A percentile compares a stretch with the other conserved stretches of the same genome.
Conservation (phyloP, 2,113 vertebrate genomes). For the Mus pahari region DNA sequence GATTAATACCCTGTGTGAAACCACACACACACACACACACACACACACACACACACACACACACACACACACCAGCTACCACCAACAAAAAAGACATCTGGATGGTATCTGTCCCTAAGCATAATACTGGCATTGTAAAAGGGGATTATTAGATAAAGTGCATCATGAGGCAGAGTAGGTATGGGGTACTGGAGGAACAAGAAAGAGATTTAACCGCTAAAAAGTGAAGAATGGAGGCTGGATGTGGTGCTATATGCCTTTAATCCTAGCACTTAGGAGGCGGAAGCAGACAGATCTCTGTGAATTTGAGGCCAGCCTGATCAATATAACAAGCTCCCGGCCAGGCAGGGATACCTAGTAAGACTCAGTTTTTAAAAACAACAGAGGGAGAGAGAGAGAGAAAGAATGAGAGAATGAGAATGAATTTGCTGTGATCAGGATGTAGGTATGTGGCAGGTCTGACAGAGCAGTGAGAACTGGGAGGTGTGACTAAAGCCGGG, state of each 20-base stretch:
- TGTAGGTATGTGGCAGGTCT: background rate
- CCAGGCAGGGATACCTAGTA: background rate
- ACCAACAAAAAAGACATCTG: background rate
- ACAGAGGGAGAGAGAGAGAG: background rate
- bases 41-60: no score
- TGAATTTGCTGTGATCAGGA: background rate
- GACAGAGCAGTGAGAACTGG: background rate
- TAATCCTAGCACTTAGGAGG: background rate
- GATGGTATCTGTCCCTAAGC: background rate
- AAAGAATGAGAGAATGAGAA: background rate
- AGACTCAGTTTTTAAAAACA: background rate
- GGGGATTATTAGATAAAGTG: background rate
- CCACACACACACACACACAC: background rate
- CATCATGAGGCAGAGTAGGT: background rate
- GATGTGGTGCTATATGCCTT: accelerated
- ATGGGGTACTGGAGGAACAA: background rate
- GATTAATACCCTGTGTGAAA: background rate
- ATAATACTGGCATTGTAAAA: background rate
- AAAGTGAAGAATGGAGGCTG: background rate
- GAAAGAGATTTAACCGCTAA: background rate
- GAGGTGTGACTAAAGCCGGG: background rate
- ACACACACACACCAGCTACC: background rate
- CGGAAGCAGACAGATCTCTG: background rate
- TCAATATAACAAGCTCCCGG: background rate
- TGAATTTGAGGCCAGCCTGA: background rate